These are phyloP conservation scores for Eurytoma adleriae DNA, from an alignment of 2,888 invertebrate genomes.

Conservation along the genomic window DNA sequence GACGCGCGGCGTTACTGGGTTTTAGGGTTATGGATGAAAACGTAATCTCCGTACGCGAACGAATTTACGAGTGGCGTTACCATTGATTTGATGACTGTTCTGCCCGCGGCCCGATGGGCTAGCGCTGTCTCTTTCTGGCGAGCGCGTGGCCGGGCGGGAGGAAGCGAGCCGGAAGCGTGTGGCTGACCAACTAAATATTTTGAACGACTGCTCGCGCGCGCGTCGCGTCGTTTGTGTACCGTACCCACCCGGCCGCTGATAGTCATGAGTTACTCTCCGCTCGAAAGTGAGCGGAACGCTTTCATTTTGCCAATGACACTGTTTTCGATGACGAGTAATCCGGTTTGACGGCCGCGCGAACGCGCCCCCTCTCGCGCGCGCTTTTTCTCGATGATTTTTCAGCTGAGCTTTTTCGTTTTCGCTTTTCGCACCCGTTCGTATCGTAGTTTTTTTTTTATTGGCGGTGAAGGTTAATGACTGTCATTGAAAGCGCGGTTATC, in stretches of 20 bases:
- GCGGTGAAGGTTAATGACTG: not conserved
- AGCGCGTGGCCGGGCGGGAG: not conserved
- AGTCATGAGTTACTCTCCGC: conserved; percentile 56
- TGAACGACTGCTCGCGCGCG: conserved; percentile 61
- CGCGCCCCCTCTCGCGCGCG: conserved; percentile 6
- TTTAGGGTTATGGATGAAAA: conserved; percentile 65
- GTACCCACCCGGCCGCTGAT: conserved; percentile 41
- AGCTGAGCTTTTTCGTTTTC: conserved; percentile 15
- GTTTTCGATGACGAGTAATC: conserved; percentile 57
- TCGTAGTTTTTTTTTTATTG: not conserved
- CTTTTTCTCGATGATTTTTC: conserved; percentile 45
- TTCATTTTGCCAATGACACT: conserved; percentile 57
- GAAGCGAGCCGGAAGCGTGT: conserved; percentile 26
- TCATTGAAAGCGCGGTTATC: too few relatives aligned
- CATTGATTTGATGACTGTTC: conserved; percentile 65
- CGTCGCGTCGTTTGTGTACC: conserved; percentile 36
- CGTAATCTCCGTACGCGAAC: conserved; percentile 65
- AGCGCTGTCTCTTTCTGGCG: not conserved
- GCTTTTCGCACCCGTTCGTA: not conserved
- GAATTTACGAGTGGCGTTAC: conserved; percentile 66
- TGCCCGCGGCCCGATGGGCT: conserved; percentile 49
- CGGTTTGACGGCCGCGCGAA: conserved; percentile 46
- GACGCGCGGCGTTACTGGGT: conserved; percentile 59
- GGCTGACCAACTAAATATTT: conserved; percentile 62
- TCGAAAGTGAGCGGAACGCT: conserved; percentile 57